Conservation (phyloP, 2,113 vertebrate species). For the Phalacrocorax aristotelis region DNA sequence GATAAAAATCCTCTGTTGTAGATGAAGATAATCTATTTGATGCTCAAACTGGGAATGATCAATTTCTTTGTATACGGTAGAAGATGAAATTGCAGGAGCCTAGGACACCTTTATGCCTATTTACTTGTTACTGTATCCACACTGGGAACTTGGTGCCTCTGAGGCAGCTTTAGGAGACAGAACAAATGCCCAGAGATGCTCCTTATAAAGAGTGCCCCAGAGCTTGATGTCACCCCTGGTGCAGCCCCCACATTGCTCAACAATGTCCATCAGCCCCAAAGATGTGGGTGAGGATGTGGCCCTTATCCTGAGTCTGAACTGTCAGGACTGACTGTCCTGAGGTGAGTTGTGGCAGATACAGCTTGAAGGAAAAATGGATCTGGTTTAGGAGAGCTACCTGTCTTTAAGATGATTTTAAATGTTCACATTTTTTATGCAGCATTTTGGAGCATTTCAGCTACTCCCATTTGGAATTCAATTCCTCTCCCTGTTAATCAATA, state of each 20-base stretch:
- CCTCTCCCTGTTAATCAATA: conserved; percentile 63
- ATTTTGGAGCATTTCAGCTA: not conserved
- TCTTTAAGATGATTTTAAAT: not conserved
- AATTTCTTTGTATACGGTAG: not conserved
- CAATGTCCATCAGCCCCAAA: not conserved
- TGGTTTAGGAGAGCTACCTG: not conserved
- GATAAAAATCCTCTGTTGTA: not conserved
- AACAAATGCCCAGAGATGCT: not conserved
- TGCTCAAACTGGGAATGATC: not conserved
- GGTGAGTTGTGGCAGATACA: not conserved
- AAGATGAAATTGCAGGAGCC: not conserved
- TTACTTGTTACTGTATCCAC: not conserved
- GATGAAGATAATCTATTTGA: not conserved
- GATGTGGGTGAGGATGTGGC: not conserved
- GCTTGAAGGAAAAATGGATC: not conserved
- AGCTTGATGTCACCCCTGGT: not conserved
- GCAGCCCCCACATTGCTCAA: not conserved
- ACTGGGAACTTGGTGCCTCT: not conserved
- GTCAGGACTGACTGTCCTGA: not conserved
- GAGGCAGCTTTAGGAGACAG: not conserved
- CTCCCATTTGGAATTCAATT: conserved; percentile 48
- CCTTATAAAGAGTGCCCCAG: not conserved
- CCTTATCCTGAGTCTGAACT: not conserved
- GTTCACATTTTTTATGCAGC: conserved; percentile 17
- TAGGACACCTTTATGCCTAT: not conserved